These are phyloP conservation scores for Campylomormyrus tamandua DNA, from an alignment of 2,113 vertebrate species.

Conservation along the genomic window DNA sequence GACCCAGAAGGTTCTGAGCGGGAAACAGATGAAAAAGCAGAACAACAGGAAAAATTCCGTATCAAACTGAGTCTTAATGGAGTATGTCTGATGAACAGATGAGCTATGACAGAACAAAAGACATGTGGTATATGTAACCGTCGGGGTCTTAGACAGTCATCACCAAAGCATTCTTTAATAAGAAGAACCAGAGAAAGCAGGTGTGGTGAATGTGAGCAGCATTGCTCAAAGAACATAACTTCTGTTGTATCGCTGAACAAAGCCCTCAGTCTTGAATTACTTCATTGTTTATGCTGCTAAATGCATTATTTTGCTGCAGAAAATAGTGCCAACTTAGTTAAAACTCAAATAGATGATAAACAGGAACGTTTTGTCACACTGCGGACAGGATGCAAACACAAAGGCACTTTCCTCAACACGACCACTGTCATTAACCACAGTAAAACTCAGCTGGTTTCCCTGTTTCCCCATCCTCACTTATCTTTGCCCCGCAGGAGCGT, in stretches of 20 bases:
- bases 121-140: neutral
- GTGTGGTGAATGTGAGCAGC: neutral
- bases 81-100: neutral
- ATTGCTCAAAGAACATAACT: neutral
- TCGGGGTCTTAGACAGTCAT: neutral
- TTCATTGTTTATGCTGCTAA: neutral
- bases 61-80: neutral
- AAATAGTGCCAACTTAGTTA: neutral
- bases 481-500: neutral
- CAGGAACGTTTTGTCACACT: neutral
- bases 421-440: neutral
- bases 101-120: neutral
- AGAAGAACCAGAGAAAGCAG: neutral
- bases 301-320: neutral
- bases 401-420: neutral
- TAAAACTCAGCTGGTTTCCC: neutral
- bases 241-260: neutral
- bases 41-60: neutral
- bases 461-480: neutral
- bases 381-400: neutral
- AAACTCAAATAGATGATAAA: neutral
- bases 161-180: neutral
- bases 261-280: neutral
- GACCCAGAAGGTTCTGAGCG: neutral
- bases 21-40: neutral